Base-by-base conservation (phyloP, 2,797 vertebrate genomes). In the Avahi laniger region DNA sequence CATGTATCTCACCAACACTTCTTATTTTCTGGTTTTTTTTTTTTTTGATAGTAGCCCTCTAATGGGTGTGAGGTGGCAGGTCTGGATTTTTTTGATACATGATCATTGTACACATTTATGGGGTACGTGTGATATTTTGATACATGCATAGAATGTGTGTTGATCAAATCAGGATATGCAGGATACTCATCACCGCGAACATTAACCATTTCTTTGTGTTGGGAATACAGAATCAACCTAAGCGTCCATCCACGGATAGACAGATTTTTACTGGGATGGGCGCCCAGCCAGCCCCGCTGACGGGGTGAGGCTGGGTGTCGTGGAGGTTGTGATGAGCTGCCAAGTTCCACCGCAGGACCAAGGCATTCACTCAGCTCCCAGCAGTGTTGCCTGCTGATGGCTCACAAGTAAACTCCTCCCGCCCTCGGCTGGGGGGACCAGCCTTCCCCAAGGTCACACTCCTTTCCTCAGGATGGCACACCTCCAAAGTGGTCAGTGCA, bases 401-500 rank as follows among this genome's bases (percentile, higher is more conserved):
- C 73, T 78, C n/a, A 50, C 24, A 41, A 30, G 6, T 9, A 22
- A 54, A 35, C 38, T 52, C 67, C 43, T 50, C 24, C 48, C 9
- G 65, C 33, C 15, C 61, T 52, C 30, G 48, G 28, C 59, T 2
- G 3, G 13, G 28, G 35, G 35, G 65, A 48, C 50, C 41, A 46
- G 52, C 38, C 46, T 52, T 17, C 50, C 35, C 1, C 3, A 3
- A 5, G 9, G 26, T n/a, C 13, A 5, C 4, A 11, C 7, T 43
- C n/a, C 75, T 61, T 57, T 50, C 33, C 26, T 6, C 4, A 12
- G 82, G 38, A 22, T 9, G 22, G 28, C 28, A 18, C 26, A 13
- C 13, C 4, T 43, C 35, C 35, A 20, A 0, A 15, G 6, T 54
- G 6, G 24, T 38, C 2, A 2, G 2, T 1, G 2, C 41, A 33